Percentiles rank a stretch among this genome's conserved stretches.
These are phyloP conservation scores for Poecile atricapillus DNA, from an alignment of 2,113 vertebrate genomes.

Conservation along the genomic window DNA sequence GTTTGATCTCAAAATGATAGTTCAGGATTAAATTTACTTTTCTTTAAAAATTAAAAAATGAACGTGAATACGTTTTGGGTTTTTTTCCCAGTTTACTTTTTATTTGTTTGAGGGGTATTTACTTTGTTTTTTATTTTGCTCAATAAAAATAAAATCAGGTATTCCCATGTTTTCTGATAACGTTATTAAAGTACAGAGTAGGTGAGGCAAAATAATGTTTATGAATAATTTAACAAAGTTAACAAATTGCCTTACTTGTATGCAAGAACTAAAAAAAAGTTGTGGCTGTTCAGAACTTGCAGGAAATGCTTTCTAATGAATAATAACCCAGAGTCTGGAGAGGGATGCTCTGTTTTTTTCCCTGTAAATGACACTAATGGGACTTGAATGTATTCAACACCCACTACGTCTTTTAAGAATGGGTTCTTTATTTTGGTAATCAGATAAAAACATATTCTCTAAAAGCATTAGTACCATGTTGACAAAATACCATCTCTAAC, in stretches of 20 bases:
- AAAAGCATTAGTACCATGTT: not conserved
- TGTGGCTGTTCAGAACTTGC: not conserved
- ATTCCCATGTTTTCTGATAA: not conserved
- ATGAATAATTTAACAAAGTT: not conserved
- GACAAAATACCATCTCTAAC: not conserved
- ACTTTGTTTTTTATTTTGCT: not conserved
- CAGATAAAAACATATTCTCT: not conserved
- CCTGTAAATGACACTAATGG: not conserved
- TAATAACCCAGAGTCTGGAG: not conserved
- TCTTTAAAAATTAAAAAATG: not conserved
- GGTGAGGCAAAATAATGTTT: not conserved
- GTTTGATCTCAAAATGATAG: not conserved
- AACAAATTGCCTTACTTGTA: not conserved
- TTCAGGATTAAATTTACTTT: not conserved
- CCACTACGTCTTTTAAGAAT: not conserved
- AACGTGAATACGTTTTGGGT: not conserved
- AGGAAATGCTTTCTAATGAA: not conserved
- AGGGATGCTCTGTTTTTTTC: not conserved
- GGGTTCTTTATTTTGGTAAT: not conserved
- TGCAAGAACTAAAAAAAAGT: not conserved
- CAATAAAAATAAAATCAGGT: not conserved
- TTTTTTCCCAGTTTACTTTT: not conserved
- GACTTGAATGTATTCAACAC: not conserved
- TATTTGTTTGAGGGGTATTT: accelerated
- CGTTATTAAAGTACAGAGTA: not conserved